A percentile compares a stretch with the other conserved stretches of the same genome.
Conservation (phyloP, 2,113 vertebrate genomes). For the Vidua chalybeata region DNA sequence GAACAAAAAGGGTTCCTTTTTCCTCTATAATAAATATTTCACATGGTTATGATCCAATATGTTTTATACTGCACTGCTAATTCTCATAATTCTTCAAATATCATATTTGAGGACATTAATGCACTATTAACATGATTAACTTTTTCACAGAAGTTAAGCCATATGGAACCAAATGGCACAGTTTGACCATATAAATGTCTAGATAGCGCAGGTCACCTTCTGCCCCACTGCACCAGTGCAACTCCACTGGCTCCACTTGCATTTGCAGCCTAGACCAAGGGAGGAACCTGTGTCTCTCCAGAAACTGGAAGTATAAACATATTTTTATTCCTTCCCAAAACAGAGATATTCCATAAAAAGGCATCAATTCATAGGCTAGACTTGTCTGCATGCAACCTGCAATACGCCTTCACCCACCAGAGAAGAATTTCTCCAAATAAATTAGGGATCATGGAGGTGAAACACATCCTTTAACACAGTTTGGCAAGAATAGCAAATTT, state of each 20-base stretch:
- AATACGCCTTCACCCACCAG: not conserved
- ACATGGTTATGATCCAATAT: not conserved
- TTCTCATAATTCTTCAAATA: conserved; percentile 40
- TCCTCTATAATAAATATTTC: not conserved
- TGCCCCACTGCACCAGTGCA: not conserved
- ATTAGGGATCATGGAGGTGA: not conserved
- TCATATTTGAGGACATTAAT: conserved; percentile 6
- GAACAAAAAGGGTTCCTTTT: not conserved
- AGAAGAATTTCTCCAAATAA: not conserved
- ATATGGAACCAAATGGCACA: conserved; percentile 15
- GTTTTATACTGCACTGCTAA: conserved; percentile 6
- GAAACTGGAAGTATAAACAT: not conserved
- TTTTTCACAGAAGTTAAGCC: conserved; percentile 33
- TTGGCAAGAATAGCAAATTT: not conserved
- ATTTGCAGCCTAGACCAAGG: not conserved
- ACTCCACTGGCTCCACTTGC: not conserved
- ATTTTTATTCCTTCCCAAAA: not conserved
- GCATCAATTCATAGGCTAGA: not conserved
- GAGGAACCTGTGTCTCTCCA: not conserved
- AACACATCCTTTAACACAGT: not conserved
- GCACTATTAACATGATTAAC: conserved; percentile 27
- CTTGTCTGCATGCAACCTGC: not conserved
- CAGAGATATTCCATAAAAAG: not conserved
- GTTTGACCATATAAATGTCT: not conserved
- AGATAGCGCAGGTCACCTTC: not conserved